Evolutionary conservation across 1,140 invertebrate species (phyloP).

Genomic region (Apis laboriosa): DNA sequence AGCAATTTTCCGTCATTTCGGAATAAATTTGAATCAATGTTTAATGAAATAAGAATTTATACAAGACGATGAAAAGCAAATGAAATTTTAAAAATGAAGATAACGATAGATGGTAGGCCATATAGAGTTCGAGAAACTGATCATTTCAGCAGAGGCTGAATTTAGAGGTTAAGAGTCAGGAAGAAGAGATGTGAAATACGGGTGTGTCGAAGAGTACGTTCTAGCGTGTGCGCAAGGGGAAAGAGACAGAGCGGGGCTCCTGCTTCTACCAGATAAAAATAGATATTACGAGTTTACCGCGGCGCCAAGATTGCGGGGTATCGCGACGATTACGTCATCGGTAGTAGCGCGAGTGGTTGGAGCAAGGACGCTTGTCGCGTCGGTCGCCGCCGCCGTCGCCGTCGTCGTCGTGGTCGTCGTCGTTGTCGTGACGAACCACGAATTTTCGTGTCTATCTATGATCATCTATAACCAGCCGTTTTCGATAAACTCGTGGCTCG

Average conservation of each 20-base stretch:
- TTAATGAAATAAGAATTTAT: background rate
- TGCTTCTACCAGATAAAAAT: conserved; percentile 78
- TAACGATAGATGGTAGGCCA: background rate
- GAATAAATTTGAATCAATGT: background rate
- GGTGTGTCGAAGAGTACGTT: conserved; percentile 41
- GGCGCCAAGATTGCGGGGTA: conserved; percentile 80
- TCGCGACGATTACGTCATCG: conserved; percentile 79
- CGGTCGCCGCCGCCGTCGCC: conserved; percentile 57
- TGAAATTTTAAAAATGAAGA: background rate
- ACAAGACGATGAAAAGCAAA: background rate
- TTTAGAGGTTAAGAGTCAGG: conserved; percentile 39
- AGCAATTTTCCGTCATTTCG: too few species aligned
- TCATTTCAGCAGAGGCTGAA: conserved; percentile 23
- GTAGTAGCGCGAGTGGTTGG: conserved; percentile 71
- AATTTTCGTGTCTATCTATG: conserved; percentile 59
- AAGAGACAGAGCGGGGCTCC: conserved; percentile 51
- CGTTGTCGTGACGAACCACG: conserved; percentile 31
- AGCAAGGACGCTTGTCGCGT: conserved; percentile 72
- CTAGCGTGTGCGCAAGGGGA: background rate
- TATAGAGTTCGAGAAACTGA: conserved; percentile 19
- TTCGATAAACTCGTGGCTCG: background rate
- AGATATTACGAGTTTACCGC: conserved; percentile 80
- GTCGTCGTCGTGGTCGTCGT: conserved; percentile 50
- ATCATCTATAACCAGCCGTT: conserved; percentile 42
- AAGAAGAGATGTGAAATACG: conserved; percentile 36